Base-by-base conservation (phyloP, 1,140 invertebrate species). In the Cydia fagiglandana region DNA sequence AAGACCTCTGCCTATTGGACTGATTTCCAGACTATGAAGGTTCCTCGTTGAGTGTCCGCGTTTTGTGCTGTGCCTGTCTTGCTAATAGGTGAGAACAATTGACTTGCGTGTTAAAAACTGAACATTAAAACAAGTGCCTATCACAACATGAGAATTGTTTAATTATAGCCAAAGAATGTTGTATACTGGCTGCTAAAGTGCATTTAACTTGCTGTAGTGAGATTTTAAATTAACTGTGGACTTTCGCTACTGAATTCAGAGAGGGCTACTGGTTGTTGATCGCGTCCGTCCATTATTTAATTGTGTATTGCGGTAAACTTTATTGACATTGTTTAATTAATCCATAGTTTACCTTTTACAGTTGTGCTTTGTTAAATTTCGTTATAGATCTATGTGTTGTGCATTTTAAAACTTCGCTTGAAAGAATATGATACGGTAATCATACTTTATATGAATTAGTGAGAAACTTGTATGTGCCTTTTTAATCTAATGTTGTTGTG, bases 171-270 rank as follows among this genome's bases (percentile, higher is more conserved):
- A 79, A 79, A 79, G 78, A 79, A 61, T 75, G 28, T 61, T 24
- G 64, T 70, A 77, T 74, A 70, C 74, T 47, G 73, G 78, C 76
- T 76, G 74, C 78, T 77, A 38, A 76, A 30, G 17, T 68, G 78
- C 64, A 78, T 77, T 79, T 78, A 64, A 73, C 78, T 50, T 76
- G 34, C 34, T 70, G 64, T 84, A 84, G 80, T 81, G 80, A 83
- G 81, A 81, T 77, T 78, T 75, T 76, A 75, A 70, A 76, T 77
- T 73, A 41, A 64, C 38, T 76, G 10, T 73, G 68, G 64, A 77
- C 28, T 73, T 75, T 13, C 47, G 20, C 64, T 34, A 34, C 28
- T 61, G 24, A 70, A 70, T 15, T 75, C 2, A 24, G 75, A 75
- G 13, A 38, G 66, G 30, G 66, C 17, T 24, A 24, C 24, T 38